phyloP scores from a whole-genome alignment of 2,113 vertebrate species.

The Rhadina sibilatrix region DNA sequence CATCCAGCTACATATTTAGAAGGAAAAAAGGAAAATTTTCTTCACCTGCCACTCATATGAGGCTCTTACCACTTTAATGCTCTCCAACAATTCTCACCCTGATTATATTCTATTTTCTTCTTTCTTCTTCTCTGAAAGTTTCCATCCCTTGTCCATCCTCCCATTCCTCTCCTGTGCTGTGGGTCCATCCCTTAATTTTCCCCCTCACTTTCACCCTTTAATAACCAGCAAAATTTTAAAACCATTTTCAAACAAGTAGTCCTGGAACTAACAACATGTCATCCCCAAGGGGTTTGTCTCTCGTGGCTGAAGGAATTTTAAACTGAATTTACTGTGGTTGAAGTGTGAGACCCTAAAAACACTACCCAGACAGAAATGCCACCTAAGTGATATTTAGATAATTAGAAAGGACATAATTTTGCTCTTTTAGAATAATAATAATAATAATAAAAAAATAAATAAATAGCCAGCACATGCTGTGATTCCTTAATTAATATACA shows the following conservation, averaged over 20 bases:
- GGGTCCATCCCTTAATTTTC: not conserved
- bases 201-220: not conserved
- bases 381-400: not conserved
- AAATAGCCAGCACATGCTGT: not conserved
- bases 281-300: not conserved
- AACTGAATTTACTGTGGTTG: not conserved
- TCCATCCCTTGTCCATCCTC: not conserved
- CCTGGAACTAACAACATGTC: fast-evolving
- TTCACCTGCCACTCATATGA: not conserved
- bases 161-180: not conserved
- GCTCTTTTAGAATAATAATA: not conserved
- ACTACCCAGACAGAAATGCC: not conserved
- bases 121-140: not conserved
- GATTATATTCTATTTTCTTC: not conserved
- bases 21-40: not conserved
- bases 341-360: not conserved
- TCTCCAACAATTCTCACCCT: not conserved
- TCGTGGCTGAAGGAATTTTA: not conserved
- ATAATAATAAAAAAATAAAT: no score
- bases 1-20: not conserved
- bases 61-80: not conserved
- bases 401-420: not conserved
- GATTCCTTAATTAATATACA: not conserved
- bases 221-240: not conserved
- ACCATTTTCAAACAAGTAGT: not conserved